phyloP scores from a whole-genome alignment of 1,140 invertebrate species.

The Drosophila takahashii region DNA sequence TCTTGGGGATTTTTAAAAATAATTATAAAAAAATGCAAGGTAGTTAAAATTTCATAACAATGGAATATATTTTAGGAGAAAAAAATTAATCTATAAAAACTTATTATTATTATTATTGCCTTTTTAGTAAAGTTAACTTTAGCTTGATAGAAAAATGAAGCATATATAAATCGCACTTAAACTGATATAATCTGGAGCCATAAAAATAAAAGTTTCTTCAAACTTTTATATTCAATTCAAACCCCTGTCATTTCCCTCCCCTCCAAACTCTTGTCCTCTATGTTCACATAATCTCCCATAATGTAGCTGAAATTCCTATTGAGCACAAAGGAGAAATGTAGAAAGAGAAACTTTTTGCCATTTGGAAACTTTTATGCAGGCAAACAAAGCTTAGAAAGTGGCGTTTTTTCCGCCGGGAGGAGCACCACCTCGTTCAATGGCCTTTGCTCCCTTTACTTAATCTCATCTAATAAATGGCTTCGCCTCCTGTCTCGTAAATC shows the following conservation, averaged over 20 bases:
- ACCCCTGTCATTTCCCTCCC: background rate
- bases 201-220: constrained; percentile 28
- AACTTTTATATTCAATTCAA: constrained; percentile 27
- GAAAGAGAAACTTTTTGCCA: constrained; percentile 51
- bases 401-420: constrained; percentile 6
- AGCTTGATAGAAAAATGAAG: background rate
- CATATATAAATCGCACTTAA: constrained; percentile 14
- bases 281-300: constrained; percentile 68
- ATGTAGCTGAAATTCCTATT: constrained; percentile 73
- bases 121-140: background rate
- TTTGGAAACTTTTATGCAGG: constrained; percentile 53
- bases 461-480: constrained; percentile 84
- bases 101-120: background rate
- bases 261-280: background rate
- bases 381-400: constrained; percentile 34
- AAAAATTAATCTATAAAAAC: background rate
- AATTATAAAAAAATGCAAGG: no score
- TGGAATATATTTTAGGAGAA: no score
- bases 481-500: constrained; percentile 84
- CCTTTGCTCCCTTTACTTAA: constrained; percentile 78
- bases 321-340: constrained; percentile 26
- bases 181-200: constrained; percentile 18
- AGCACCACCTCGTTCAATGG: constrained; percentile 33
- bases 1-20: no score
- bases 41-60: no score